These are phyloP conservation scores for Bergia sp. DNA, from an alignment of 92 coral and sea anemone genomes.

Conservation along the genomic window DNA sequence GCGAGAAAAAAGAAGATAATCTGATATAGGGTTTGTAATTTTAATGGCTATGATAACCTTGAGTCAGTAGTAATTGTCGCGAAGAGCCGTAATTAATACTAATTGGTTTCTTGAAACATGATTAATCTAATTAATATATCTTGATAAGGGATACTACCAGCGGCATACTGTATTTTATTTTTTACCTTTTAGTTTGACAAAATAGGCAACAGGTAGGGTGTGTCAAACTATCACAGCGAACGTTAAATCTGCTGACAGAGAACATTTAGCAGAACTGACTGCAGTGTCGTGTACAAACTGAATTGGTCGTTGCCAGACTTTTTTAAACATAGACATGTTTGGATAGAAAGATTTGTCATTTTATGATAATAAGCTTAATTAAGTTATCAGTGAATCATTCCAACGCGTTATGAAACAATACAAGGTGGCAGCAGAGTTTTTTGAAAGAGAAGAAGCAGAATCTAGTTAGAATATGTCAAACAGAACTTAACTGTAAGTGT, in stretches of 20 bases:
- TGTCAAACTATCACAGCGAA: background rate
- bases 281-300: background rate
- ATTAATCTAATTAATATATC: conserved; percentile 30
- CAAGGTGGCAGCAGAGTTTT: background rate
- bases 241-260: background rate
- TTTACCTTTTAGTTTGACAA: background rate
- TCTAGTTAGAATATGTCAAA: background rate
- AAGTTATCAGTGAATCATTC: conserved; percentile 28
- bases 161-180: background rate
- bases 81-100: conserved; percentile 34
- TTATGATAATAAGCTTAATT: conserved; percentile 44
- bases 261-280: background rate
- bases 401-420: conserved; percentile 27
- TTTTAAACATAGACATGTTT: conserved; percentile 21
- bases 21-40: background rate
- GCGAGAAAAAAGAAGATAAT: background rate
- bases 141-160: conserved; percentile 14
- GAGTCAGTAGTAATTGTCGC: conserved; percentile 17
- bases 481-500: background rate
- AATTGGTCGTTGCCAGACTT: conserved; percentile 16
- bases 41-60: background rate
- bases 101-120: conserved; percentile 39
- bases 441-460: background rate
- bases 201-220: background rate
- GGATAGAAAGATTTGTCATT: conserved; percentile 19